A percentile compares a stretch with the other conserved stretches of the same genome.
Evolutionary conservation across 2,797 vertebrate species (phyloP).

Genomic region (Hyperoplus immaculatus): DNA sequence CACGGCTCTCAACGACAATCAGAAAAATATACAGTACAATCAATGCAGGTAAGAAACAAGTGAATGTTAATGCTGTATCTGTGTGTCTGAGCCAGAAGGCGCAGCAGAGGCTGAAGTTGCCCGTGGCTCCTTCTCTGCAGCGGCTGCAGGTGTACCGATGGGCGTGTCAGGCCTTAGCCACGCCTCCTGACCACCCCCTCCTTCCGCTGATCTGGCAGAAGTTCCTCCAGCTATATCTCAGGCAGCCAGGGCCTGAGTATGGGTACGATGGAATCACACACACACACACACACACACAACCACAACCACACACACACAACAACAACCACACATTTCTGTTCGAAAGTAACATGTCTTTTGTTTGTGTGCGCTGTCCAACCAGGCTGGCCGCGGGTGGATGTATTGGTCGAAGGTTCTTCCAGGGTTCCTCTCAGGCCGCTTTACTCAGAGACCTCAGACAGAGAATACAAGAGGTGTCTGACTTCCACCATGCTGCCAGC

Average conservation of each 20-base stretch:
- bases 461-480: constrained; percentile 91
- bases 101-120: constrained; percentile 94
- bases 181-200: constrained; percentile 94
- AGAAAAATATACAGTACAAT: no score
- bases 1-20: no score
- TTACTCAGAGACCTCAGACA: constrained; percentile 92
- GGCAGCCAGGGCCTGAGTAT: constrained; percentile 94
- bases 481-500: constrained; percentile 95
- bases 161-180: constrained; percentile 94
- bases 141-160: constrained; percentile 97
- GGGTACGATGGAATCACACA: constrained; percentile 84
- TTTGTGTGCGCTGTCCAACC: constrained; percentile 25
- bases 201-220: constrained; percentile 97
- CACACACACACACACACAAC: background rate
- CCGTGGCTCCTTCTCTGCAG: constrained; percentile 92
- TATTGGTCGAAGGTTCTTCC: constrained; percentile 95
- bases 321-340: background rate
- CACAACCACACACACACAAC: background rate
- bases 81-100: constrained; percentile 89
- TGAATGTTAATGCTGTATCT: constrained; percentile 8
- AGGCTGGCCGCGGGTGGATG: constrained; percentile 93
- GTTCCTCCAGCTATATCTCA: constrained; percentile 96
- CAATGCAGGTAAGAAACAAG: no score
- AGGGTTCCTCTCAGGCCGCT: constrained; percentile 83
- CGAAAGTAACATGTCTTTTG: background rate